phyloP scores from a whole-genome alignment of 2,797 vertebrate genomes.

The Tiaroga cobitis region DNA sequence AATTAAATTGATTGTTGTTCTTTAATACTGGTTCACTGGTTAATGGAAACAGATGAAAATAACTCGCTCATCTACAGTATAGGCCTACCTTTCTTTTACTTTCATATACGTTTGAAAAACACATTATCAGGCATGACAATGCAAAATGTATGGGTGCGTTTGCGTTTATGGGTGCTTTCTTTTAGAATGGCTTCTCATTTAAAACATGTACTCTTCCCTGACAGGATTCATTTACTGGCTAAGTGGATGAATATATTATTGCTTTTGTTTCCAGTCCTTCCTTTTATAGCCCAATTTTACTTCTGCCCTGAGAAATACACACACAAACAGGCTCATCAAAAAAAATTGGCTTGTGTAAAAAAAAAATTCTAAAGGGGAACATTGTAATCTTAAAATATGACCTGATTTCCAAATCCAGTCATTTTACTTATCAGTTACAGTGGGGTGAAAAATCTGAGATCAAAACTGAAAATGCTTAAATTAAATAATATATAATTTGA shows the following conservation, averaged over 20 bases:
- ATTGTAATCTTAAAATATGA: not conserved
- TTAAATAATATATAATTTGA: not conserved
- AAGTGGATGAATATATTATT: conserved; percentile 13
- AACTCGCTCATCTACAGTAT: not conserved
- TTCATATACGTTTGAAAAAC: not conserved
- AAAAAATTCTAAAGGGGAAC: not conserved
- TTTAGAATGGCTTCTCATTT: conserved; percentile 1
- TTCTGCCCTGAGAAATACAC: not conserved
- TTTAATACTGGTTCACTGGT: conserved; percentile 16
- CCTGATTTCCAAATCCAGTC: not conserved
- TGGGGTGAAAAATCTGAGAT: not conserved
- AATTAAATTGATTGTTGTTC: conserved; percentile 26
- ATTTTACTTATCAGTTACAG: not conserved
- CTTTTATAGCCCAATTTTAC: not conserved
- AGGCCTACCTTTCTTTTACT: conserved; percentile 14
- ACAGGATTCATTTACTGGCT: conserved; percentile 1
- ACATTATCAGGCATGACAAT: conserved; percentile 3
- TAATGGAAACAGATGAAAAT: conserved; percentile 13
- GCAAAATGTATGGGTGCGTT: not conserved
- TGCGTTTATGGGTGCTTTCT: conserved; percentile 10
- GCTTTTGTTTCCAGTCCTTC: conserved; percentile 17
- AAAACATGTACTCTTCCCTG: conserved; percentile 5
- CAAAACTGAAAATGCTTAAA: not conserved
- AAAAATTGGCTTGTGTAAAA: not conserved
- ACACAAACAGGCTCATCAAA: not conserved